Base-by-base conservation (phyloP, 2,888 invertebrate genomes). In the Digitonthophagus gazella region DNA sequence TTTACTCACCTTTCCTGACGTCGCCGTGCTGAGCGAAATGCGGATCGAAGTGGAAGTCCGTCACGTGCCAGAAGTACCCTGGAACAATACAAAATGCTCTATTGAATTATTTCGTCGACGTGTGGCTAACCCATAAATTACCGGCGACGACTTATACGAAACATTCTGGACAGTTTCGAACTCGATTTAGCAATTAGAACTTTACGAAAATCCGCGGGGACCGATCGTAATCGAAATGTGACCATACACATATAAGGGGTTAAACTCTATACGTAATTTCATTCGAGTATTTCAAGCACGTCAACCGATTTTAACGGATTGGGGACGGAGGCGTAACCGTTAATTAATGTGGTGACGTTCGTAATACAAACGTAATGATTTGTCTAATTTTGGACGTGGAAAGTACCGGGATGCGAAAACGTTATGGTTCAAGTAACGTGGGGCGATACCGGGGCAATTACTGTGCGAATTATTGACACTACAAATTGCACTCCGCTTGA, bases 51-150 rank as follows among this genome's bases (percentile, higher is more conserved):
- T 96, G 96, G 77, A 96, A 90, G 83, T 96, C 96, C 74, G 95
- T 95, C 80, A 96, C 93, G 84, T 96, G 96, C 96, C 96, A 96
- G 85, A 96, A 96, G 83, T 93, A 93, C 77, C 95, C 96, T 96
- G 90, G 1, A 90, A 79, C 71, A 75, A 76, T 74, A 71, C 70
- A 72, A 64, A 64, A 22, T 64, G 14, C 16, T 4, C 3, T 44
- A 44, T 44, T 44, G 28, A 44, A 44, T 44, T 44, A 44, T 44
- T n/a, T 44, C 28, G 28, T 11, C 8, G 11, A 44, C 28, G 28
- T 44, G 28, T 11, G 28, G 28, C 11, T 44, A 2, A 44, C 28
- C 28, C 28, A 44, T 44, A 44, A 44, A 44, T 44, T 44, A 44
- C 28, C 58, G 18, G 15, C 58, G 58, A 58, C 18, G 58, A 44